These are phyloP conservation scores for Pygmarrhopalites habei DNA, from an alignment of 1,140 invertebrate species.

Conservation along the genomic window DNA sequence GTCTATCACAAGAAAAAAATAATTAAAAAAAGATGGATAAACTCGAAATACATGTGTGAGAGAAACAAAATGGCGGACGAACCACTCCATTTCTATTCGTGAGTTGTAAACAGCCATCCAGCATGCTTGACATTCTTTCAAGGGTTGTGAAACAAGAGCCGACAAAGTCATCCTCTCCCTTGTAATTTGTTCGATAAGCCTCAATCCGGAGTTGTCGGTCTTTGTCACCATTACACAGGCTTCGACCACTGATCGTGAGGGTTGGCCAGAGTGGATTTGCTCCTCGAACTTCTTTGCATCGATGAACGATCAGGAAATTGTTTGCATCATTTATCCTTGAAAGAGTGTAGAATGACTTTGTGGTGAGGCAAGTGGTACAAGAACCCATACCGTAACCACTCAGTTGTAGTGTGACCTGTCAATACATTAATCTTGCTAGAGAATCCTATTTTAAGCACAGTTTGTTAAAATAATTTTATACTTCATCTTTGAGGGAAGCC, in stretches of 20 bases:
- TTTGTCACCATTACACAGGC: conserved; percentile 44
- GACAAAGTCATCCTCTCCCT: neutral
- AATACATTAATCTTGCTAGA: too few relatives aligned
- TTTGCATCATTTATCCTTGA: conserved; percentile 48
- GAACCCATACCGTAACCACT: conserved; percentile 28
- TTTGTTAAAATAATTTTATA: conserved; percentile 4
- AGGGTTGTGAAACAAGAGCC: conserved; percentile 1
- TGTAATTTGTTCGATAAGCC: neutral
- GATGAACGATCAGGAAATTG: conserved; percentile 45
- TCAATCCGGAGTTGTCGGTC: conserved; percentile 7
- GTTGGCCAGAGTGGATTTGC: conserved; percentile 12
- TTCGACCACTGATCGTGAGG: conserved; percentile 50
- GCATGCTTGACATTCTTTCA: neutral
- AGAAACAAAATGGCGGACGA: neutral
- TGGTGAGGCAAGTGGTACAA: conserved; percentile 45
- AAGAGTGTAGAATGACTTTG: conserved; percentile 53
- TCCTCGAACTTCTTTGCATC: conserved; percentile 43
- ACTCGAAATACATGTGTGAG: neutral
- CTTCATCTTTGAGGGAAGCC: conserved; percentile 30
- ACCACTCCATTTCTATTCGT: neutral
- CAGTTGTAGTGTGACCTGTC: conserved; percentile 39
- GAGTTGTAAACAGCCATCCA: neutral
- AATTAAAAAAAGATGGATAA: neutral
- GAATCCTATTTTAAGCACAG: too few relatives aligned
- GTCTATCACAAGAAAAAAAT: neutral